Percentiles rank a stretch among this genome's conserved stretches.
phyloP scores from a whole-genome alignment of 1,140 invertebrate genomes.

The Drosophila pseudoobscura region DNA sequence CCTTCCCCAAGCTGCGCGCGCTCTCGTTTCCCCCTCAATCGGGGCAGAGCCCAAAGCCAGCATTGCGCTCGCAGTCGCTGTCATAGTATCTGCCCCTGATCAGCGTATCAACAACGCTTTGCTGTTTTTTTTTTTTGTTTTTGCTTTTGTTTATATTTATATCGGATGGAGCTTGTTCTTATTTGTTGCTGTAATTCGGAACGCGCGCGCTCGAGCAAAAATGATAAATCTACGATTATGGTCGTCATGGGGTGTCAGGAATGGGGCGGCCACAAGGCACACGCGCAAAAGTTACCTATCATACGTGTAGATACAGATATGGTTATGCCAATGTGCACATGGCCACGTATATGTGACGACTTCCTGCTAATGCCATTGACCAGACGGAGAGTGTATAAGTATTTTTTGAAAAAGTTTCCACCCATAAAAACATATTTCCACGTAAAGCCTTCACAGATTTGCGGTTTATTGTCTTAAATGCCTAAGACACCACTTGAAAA shows the following conservation, averaged over 20 bases:
- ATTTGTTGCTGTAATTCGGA: constrained; percentile 58
- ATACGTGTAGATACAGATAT: constrained; percentile 31
- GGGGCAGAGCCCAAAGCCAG: constrained; percentile 19
- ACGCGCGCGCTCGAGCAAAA: constrained; percentile 58
- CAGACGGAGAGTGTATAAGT: neutral
- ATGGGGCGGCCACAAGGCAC: constrained; percentile 33
- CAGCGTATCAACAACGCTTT: constrained; percentile 39
- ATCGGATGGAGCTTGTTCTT: constrained; percentile 22
- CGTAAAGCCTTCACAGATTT: neutral
- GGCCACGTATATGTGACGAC: neutral
- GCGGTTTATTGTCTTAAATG: neutral
- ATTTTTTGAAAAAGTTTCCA: neutral
- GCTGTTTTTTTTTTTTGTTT: constrained; percentile 11
- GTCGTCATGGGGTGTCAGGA: constrained; percentile 63
- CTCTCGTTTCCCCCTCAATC: constrained; percentile 25
- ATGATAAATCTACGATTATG: constrained; percentile 72
- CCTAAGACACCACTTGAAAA: constrained; percentile 3
- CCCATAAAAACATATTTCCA: neutral
- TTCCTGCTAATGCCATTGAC: constrained; percentile 7
- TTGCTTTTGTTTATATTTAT: constrained; percentile 62
- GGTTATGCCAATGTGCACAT: constrained; percentile 12
- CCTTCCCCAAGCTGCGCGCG: constrained; percentile 47
- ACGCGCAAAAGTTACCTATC: constrained; percentile 46
- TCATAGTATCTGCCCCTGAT: constrained; percentile 21
- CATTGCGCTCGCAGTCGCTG: constrained; percentile 5